Conservation (phyloP, 2,113 vertebrate species). For the Misgurnus anguillicaudatus region DNA sequence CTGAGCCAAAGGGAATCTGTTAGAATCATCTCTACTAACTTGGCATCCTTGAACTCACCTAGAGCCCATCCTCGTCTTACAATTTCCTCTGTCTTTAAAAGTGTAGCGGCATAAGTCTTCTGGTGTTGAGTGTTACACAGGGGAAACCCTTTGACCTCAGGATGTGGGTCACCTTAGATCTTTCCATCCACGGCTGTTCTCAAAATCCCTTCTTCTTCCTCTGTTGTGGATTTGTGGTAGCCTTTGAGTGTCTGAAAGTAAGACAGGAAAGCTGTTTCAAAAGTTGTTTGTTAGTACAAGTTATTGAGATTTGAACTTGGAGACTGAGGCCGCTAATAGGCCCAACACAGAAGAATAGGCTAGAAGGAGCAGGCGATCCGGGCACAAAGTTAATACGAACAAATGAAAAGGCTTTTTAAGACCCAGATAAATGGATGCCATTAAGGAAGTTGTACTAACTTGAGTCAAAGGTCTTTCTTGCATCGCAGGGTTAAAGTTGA, state of each 20-base stretch:
- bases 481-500: slow-evolving; percentile 4
- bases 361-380: not conserved
- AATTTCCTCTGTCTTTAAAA: slow-evolving; percentile 30
- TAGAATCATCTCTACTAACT: slow-evolving; percentile 46
- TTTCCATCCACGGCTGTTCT: slow-evolving; percentile 31
- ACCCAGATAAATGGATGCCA: slow-evolving; percentile 21
- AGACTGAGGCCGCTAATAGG: too few species aligned
- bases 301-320: not conserved
- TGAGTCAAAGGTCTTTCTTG: slow-evolving; percentile 21
- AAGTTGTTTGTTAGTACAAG: slow-evolving; percentile 38
- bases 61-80: slow-evolving; percentile 14
- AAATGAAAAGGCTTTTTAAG: slow-evolving; percentile 14
- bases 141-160: slow-evolving; percentile 46
- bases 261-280: not conserved
- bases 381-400: not conserved
- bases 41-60: slow-evolving; percentile 24
- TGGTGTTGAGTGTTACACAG: slow-evolving; percentile 40
- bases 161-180: slow-evolving; percentile 44
- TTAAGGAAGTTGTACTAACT: slow-evolving; percentile 18
- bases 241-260: slow-evolving; percentile 6
- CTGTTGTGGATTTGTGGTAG: not conserved
- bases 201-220: slow-evolving; percentile 5
- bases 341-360: too few species aligned
- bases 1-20: slow-evolving; percentile 34
- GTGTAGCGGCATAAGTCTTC: slow-evolving; percentile 30